Conservation (phyloP, 30 jellyfish, hydroid and myxozoan genomes). For the Aurelia sp. region DNA sequence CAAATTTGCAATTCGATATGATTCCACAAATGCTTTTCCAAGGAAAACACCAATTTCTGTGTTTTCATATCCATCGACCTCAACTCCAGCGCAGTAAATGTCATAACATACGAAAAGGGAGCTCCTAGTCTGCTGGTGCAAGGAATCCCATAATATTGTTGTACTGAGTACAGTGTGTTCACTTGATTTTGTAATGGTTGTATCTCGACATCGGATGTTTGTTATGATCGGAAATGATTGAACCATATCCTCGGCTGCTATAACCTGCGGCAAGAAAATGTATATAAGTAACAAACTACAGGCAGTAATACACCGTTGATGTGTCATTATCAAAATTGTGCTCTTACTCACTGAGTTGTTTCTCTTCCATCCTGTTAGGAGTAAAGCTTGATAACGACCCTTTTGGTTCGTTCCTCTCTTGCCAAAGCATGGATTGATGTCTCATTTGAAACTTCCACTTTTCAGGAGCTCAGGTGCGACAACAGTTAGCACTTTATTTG, state of each 20-base stretch:
- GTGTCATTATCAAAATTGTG: no score
- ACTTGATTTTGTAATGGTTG: not conserved
- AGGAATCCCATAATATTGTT: conserved; percentile 35
- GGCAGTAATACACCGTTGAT: no score
- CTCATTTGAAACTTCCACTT: no score
- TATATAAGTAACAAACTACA: no score
- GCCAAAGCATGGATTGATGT: no score
- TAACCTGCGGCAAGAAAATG: no score
- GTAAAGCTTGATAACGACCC: no score
- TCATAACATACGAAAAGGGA: conserved; percentile 18
- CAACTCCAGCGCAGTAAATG: conserved; percentile 9
- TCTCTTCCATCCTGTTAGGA: no score
- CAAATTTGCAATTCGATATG: conserved; percentile 27
- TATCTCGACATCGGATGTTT: conserved; percentile 49
- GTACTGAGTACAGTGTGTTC: conserved; percentile 9
- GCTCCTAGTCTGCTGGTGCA: not conserved
- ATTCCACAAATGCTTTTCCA: conserved; percentile 49
- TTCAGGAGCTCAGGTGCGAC: no score
- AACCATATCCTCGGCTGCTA: conserved; percentile 13
- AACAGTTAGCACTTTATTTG: no score
- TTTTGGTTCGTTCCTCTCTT: no score
- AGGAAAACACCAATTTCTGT: conserved; percentile 19
- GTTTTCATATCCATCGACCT: not conserved
- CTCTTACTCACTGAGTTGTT: no score
- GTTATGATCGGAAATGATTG: conserved; percentile 24